A percentile compares a stretch with the other conserved stretches of the same genome.
Conservation (phyloP, 2,888 invertebrate genomes). For the Andrena bicolor region DNA sequence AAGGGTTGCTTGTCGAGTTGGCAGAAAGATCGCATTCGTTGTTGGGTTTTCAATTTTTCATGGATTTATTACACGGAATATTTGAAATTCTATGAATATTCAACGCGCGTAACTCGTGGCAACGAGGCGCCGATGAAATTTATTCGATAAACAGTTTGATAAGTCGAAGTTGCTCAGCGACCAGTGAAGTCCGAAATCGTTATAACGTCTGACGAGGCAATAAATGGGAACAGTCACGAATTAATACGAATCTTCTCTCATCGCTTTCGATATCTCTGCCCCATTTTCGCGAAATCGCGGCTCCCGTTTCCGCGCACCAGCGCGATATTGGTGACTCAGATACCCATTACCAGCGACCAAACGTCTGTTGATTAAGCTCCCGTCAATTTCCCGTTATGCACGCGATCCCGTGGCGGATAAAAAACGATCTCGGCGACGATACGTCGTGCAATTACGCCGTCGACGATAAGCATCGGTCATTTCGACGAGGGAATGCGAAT, state of each 20-base stretch:
- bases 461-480: constrained; percentile 40
- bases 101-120: no score
- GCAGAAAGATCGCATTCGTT: neutral
- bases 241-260: neutral
- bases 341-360: constrained; percentile 30
- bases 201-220: no score
- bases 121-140: no score
- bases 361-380: constrained; percentile 49
- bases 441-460: constrained; percentile 52
- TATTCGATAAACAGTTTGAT: no score
- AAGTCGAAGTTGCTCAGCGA: no score
- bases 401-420: constrained; percentile 57
- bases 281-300: constrained; percentile 6
- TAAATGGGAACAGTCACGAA: neutral
- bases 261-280: constrained; percentile 4
- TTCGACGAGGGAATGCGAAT: constrained; percentile 1
- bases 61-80: no score
- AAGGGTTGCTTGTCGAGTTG: neutral
- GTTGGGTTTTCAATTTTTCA: no score
- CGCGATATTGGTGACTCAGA: constrained; percentile 22
- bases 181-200: neutral
- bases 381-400: constrained; percentile 39
- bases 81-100: no score
- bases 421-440: constrained; percentile 54
- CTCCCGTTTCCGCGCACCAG: neutral